These are phyloP conservation scores for Conger conger DNA, from an alignment of 2,113 vertebrate genomes.

Conservation along the genomic window DNA sequence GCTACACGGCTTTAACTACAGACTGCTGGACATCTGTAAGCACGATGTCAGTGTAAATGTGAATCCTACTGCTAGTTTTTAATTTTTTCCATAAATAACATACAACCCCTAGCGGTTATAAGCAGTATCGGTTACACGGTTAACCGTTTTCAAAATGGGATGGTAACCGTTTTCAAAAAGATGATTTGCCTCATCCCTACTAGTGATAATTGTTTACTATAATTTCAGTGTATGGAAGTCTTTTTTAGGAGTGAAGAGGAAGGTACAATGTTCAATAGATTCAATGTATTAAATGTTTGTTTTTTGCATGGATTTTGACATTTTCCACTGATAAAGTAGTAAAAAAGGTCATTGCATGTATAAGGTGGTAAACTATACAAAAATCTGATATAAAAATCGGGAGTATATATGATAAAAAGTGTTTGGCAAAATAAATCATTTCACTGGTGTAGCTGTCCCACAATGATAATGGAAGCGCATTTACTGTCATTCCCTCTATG, in stretches of 20 bases:
- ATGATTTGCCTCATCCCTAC: too few relatives aligned
- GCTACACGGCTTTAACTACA: too few relatives aligned
- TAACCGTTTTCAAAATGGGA: too few relatives aligned
- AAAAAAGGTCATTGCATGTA: not conserved
- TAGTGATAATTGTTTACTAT: not conserved
- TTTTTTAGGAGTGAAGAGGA: not conserved
- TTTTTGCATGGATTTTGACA: not conserved
- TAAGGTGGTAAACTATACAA: not conserved
- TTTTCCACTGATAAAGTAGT: not conserved
- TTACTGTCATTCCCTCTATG: not conserved
- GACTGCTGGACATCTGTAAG: too few relatives aligned
- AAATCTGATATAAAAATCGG: not conserved
- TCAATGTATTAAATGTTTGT: too few relatives aligned
- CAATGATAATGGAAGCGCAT: not conserved
- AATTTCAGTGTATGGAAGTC: not conserved
- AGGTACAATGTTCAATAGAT: not conserved
- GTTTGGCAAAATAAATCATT: not conserved
- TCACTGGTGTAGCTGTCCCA: not conserved
- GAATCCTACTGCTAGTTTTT: too few relatives aligned
- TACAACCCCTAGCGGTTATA: too few relatives aligned
- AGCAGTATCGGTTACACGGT: too few relatives aligned
- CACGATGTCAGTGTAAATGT: too few relatives aligned
- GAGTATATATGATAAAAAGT: not conserved
- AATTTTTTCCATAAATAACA: too few relatives aligned
- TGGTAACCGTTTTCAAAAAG: too few relatives aligned